Evolutionary conservation across 92 coral and sea anemone genomes (phyloP).

Genomic region (Umimayanthus kanabou): DNA sequence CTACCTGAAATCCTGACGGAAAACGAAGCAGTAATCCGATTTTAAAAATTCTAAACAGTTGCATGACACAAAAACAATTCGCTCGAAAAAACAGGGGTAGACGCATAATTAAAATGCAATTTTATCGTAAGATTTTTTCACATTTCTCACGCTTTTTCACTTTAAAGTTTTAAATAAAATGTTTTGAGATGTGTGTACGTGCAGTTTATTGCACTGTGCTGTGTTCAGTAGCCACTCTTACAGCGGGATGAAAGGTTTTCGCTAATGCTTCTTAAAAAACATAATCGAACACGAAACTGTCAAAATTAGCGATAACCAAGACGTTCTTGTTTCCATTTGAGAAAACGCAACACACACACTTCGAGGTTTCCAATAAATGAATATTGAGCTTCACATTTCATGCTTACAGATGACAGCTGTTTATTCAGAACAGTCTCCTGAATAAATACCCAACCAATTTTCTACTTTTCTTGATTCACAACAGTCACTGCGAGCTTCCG

Average conservation of each 20-base stretch:
- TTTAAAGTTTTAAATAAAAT: neutral
- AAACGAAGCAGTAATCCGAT: neutral
- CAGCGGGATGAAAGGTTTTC: neutral
- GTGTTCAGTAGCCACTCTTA: neutral
- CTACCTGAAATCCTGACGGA: neutral
- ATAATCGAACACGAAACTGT: neutral
- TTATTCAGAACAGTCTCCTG: slow-evolving; percentile 17
- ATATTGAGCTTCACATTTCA: neutral
- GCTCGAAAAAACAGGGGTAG: neutral
- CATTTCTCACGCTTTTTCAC: slow-evolving; percentile 11
- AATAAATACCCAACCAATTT: slow-evolving; percentile 9
- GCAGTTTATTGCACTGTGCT: neutral
- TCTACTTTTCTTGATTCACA: slow-evolving; percentile 1
- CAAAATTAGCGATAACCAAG: neutral
- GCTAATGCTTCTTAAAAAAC: neutral
- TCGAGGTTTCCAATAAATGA: neutral
- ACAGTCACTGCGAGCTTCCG: neutral
- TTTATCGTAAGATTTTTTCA: neutral
- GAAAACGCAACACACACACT: neutral
- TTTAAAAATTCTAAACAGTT: neutral
- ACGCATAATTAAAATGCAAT: slow-evolving; percentile 4
- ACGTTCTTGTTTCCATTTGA: neutral
- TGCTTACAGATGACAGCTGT: slow-evolving; percentile 28
- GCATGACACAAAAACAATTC: neutral
- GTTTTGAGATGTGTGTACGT: neutral